A percentile compares a stretch with the other conserved stretches of the same genome.
Conservation (phyloP, 2,797 vertebrate genomes). For the Anguilla pacifica region DNA sequence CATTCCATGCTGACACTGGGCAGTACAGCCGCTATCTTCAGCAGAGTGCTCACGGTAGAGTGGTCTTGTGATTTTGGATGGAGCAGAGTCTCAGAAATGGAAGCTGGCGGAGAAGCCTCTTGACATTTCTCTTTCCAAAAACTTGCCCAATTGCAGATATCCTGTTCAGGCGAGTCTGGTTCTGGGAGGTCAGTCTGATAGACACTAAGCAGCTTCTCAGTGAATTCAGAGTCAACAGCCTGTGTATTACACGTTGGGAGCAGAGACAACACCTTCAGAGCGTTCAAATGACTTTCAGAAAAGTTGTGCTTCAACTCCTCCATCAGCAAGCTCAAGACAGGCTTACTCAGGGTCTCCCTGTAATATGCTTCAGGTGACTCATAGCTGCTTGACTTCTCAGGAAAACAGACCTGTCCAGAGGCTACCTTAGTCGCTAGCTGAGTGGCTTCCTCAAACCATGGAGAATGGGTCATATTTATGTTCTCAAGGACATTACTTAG, state of each 20-base stretch:
- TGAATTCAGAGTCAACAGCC: slow-evolving; percentile 75
- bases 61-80: slow-evolving; percentile 88
- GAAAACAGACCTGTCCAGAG: slow-evolving; percentile 74
- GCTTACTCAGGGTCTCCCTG: slow-evolving; percentile 83
- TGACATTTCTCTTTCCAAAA: slow-evolving; percentile 92
- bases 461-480: slow-evolving; percentile 80
- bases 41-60: slow-evolving; percentile 84
- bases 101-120: slow-evolving; percentile 85
- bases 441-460: slow-evolving; percentile 94
- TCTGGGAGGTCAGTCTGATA: slow-evolving; percentile 88
- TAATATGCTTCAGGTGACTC: slow-evolving; percentile 87
- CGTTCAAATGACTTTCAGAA: slow-evolving; percentile 87
- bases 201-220: slow-evolving; percentile 83
- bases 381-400: slow-evolving; percentile 79
- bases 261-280: slow-evolving; percentile 86
- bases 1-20: slow-evolving; percentile 92
- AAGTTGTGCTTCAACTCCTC: slow-evolving; percentile 92
- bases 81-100: slow-evolving; percentile 88
- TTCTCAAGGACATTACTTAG: slow-evolving; percentile 90
- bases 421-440: slow-evolving; percentile 84
- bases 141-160: slow-evolving; percentile 88
- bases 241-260: slow-evolving; percentile 88
- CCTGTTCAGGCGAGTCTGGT: slow-evolving; percentile 83
- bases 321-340: slow-evolving; percentile 82
- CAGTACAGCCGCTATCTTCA: slow-evolving; percentile 87